These are phyloP conservation scores for Octodonta nipae DNA, from an alignment of 2,888 invertebrate species.

Conservation along the genomic window DNA sequence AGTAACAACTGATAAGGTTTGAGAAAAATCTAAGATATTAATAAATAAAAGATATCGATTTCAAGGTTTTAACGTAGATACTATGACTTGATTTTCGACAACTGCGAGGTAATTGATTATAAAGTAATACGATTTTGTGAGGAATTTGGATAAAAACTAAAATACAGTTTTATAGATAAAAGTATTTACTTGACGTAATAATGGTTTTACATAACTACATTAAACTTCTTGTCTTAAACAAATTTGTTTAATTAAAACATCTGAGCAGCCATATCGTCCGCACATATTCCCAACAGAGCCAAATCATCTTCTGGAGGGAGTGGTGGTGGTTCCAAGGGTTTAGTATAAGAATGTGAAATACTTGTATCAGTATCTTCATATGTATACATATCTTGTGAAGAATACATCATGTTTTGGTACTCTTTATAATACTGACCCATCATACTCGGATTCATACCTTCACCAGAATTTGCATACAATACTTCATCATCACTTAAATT, in stretches of 20 bases:
- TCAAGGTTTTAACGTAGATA: no score
- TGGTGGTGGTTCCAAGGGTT: conserved; percentile 33
- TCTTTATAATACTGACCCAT: conserved; percentile 26
- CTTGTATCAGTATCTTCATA: conserved; percentile 14
- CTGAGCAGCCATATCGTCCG: conserved; percentile 57
- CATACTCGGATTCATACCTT: conserved; percentile 17
- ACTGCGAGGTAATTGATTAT: no score
- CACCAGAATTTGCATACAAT: conserved; percentile 18
- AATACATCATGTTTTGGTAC: conserved; percentile 27
- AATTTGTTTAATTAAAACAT: conserved; percentile 22
- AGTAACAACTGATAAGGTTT: no score
- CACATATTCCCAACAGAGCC: conserved; percentile 76
- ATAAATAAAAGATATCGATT: no score
- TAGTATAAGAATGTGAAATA: conserved; percentile 27
- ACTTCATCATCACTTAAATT: conserved; percentile 18
- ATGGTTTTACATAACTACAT: no score
- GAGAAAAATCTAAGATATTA: no score
- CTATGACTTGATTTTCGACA: no score
- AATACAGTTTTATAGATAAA: no score
- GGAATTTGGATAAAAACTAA: no score
- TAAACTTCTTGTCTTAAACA: no score
- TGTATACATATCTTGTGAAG: conserved; percentile 26
- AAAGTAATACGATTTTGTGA: no score
- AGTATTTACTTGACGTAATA: no score
- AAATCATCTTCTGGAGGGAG: conserved; percentile 45